Percentiles rank a stretch among this genome's conserved stretches.
Conservation (phyloP, 2,888 invertebrate genomes). For the Camptogramma bilineatum region DNA sequence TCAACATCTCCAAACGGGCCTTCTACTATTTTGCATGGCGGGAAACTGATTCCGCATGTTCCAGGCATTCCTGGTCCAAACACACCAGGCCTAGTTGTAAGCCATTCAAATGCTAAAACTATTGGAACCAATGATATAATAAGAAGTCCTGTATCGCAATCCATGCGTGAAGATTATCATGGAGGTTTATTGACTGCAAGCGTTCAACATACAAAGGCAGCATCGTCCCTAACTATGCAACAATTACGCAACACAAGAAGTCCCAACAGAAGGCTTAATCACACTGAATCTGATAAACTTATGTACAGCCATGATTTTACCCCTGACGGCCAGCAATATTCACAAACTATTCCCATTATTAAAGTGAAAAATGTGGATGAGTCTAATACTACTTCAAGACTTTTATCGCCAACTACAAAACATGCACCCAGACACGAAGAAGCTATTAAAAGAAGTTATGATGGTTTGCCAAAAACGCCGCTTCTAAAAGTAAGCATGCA, state of each 20-base stretch:
- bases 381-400: slow-evolving; percentile 52
- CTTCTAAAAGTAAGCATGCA: slow-evolving; percentile 67
- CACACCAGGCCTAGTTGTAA: slow-evolving; percentile 79
- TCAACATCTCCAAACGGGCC: slow-evolving; percentile 84
- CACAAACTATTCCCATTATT: slow-evolving; percentile 66
- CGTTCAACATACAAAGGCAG: slow-evolving; percentile 53
- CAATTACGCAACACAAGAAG: slow-evolving; percentile 60
- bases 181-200: slow-evolving; percentile 50
- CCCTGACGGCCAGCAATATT: slow-evolving; percentile 57
- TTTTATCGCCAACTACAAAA: slow-evolving; percentile 60
- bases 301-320: slow-evolving; percentile 57
- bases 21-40: slow-evolving; percentile 87
- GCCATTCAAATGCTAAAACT: slow-evolving; percentile 59
- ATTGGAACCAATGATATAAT: slow-evolving; percentile 54
- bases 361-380: slow-evolving; percentile 77
- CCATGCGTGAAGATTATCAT: slow-evolving; percentile 56
- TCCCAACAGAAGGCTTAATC: slow-evolving; percentile 55
- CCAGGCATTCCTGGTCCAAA: slow-evolving; percentile 95
- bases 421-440: slow-evolving; percentile 61
- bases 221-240: slow-evolving; percentile 53
- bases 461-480: slow-evolving; percentile 67
- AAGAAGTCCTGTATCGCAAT: slow-evolving; percentile 51
- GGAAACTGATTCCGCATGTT: slow-evolving; percentile 93
- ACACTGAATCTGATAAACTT: slow-evolving; percentile 62
- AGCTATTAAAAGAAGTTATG: slow-evolving; percentile 66